phyloP scores from a whole-genome alignment of 2,888 invertebrate genomes.

The Dascillus cervinus region DNA sequence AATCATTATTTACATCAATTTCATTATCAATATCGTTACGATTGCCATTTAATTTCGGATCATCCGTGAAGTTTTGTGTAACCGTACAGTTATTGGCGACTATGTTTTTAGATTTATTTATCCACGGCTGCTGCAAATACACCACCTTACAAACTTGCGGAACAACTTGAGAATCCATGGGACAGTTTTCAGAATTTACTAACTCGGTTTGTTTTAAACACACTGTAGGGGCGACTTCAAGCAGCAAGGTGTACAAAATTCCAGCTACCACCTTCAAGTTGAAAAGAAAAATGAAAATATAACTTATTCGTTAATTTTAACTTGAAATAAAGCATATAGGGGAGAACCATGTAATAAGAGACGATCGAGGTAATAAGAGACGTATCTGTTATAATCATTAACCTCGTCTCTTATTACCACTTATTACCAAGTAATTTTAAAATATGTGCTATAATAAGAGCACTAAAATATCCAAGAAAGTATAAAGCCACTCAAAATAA shows the following conservation, averaged over 20 bases:
- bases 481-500: too few relatives aligned
- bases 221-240: conserved; percentile 45
- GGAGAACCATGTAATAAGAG: too few relatives aligned
- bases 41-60: conserved; percentile 13
- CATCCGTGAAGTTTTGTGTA: conserved; percentile 44
- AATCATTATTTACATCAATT: conserved; percentile 26
- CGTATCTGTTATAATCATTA: too few relatives aligned
- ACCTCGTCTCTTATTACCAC: too few relatives aligned
- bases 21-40: conserved; percentile 33
- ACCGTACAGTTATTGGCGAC: conserved; percentile 59
- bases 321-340: too few relatives aligned
- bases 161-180: conserved; percentile 21
- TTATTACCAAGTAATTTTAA: too few relatives aligned
- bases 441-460: too few relatives aligned
- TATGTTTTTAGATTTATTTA: conserved; percentile 53
- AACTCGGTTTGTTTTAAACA: conserved; percentile 37
- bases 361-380: too few relatives aligned
- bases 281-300: too few relatives aligned
- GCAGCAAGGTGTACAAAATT: conserved; percentile 49
- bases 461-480: too few relatives aligned
- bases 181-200: conserved; percentile 28
- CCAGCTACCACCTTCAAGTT: conserved; percentile 55
- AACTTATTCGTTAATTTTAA: too few relatives aligned
- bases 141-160: conserved; percentile 51
- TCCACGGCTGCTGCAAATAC: conserved; percentile 60